Base-by-base conservation (phyloP, 1,140 invertebrate species). In the Diorhabda carinulata region DNA sequence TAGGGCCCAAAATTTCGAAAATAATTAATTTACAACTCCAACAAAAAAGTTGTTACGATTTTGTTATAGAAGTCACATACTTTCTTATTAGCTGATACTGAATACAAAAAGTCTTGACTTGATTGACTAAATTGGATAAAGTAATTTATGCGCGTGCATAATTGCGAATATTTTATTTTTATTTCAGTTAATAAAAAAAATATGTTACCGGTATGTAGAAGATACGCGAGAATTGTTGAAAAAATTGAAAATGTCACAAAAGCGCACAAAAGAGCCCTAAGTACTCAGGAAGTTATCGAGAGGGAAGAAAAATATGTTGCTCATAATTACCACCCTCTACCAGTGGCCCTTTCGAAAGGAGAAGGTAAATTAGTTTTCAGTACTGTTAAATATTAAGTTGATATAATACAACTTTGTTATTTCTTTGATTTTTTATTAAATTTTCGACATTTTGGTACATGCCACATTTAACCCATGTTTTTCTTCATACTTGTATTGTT, bases 251-350 rank as follows among this genome's bases (percentile, higher is more conserved):
- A 41, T 4, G n/a, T 7, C 3, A 64, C 41, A 56, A 41, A 6
- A 44, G 4, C 9, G 45, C 41, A 64, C 43, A 58, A 43, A 57
- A 52, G 60, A 70, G 67, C 56, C 43, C 61, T 77, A 9, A 76
- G 73, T 45, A 75, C 73, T 9, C 72, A 79, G 70, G 69, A 90
- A 76, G 84, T 93, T 42, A 92, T 95, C 74, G 87, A 88, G 4
- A 84, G 90, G 65, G 96, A 98, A 81, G 85, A 89, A n/a, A 92
- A 92, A 80, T 96, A 91, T 84, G 95, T 95, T 0, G 97, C 97
- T 5, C 95, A 98, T 78, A 99, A 99, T 83, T 99, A 99, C 82
- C 91, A 95, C 72, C 95, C 98, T 0, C 71, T 99, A 9, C 95
- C 96, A 0, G 97, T 97, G 3, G 97, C 94, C 1, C 78, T 99